phyloP scores from a whole-genome alignment of 2,888 invertebrate genomes.

The Teleogryllus oceanicus region DNA sequence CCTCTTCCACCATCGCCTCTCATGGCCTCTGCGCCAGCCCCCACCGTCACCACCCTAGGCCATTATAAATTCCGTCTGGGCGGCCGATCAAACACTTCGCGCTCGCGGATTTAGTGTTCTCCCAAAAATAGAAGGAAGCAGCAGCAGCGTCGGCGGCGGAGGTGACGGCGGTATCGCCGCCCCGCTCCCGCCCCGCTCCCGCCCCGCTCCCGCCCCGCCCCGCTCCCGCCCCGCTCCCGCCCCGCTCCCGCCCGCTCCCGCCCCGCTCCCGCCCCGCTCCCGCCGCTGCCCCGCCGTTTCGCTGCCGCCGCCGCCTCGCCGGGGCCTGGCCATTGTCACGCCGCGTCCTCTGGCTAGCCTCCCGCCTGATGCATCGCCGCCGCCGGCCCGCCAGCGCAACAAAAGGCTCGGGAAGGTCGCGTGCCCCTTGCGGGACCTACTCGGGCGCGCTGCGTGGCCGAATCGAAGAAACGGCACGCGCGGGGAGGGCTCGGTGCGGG shows the following conservation, averaged over 20 bases:
- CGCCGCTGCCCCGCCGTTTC: not conserved
- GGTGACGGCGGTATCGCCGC: not conserved
- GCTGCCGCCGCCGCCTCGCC: not conserved
- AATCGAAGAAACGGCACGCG: too few relatives aligned
- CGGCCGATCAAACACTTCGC: constrained; percentile 7
- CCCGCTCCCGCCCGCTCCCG: not conserved
- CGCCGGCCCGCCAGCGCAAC: too few relatives aligned
- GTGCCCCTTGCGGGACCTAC: too few relatives aligned
- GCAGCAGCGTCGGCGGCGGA: not conserved
- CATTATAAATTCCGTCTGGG: not conserved
- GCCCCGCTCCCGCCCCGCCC: not conserved
- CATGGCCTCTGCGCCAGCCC: not conserved
- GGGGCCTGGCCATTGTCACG: not conserved
- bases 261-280: not conserved
- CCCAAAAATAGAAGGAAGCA: not conserved
- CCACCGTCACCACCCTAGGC: not conserved
- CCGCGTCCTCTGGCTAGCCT: not conserved
- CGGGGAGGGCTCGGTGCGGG: too few relatives aligned
- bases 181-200: not conserved
- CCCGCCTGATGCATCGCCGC: too few relatives aligned
- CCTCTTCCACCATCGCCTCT: not conserved
- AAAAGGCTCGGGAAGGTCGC: too few relatives aligned
- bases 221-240: not conserved
- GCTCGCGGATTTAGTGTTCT: not conserved
- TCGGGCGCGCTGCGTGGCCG: too few relatives aligned